These are phyloP conservation scores for Nomada hirtipes DNA, from an alignment of 2,888 invertebrate genomes.

Conservation along the genomic window DNA sequence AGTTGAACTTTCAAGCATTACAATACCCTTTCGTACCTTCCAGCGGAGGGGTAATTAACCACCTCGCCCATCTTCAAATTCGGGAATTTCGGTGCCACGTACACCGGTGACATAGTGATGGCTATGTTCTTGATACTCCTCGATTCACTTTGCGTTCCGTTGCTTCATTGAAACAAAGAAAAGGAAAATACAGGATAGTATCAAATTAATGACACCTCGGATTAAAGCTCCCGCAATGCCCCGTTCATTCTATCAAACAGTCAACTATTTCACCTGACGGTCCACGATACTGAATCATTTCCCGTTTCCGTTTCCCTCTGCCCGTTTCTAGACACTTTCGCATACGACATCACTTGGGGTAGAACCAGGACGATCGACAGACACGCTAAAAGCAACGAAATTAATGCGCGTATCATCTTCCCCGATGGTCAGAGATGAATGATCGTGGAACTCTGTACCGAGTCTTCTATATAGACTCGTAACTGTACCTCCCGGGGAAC, in stretches of 20 bases:
- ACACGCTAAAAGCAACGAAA: conserved; percentile 45
- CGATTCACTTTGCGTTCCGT: conserved; percentile 59
- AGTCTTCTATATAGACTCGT: conserved; percentile 75
- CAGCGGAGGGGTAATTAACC: conserved; percentile 71
- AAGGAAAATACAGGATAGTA: not conserved
- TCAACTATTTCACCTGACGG: conserved; percentile 19
- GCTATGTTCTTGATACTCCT: conserved; percentile 72
- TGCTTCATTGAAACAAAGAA: conserved; percentile 9
- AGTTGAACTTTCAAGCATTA: not conserved
- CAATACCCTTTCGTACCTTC: conserved; percentile 60
- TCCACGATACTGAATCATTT: conserved; percentile 49
- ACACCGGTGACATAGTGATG: conserved; percentile 77
- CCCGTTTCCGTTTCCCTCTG: conserved; percentile 34
- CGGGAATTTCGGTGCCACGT: conserved; percentile 66
- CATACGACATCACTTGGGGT: conserved; percentile 74
- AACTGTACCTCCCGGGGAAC: conserved; percentile 72
- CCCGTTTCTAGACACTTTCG: conserved; percentile 75
- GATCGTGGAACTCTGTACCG: conserved; percentile 20
- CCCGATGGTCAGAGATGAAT: conserved; percentile 60
- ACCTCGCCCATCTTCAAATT: conserved; percentile 78
- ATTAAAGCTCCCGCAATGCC: no score
- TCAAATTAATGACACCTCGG: no score
- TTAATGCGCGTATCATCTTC: conserved; percentile 65
- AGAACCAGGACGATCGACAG: conserved; percentile 42
- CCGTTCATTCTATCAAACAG: not conserved